A percentile compares a stretch with the other conserved stretches of the same genome.
These are phyloP conservation scores for Plotosus lineatus DNA, from an alignment of 2,113 vertebrate species.

Conservation along the genomic window DNA sequence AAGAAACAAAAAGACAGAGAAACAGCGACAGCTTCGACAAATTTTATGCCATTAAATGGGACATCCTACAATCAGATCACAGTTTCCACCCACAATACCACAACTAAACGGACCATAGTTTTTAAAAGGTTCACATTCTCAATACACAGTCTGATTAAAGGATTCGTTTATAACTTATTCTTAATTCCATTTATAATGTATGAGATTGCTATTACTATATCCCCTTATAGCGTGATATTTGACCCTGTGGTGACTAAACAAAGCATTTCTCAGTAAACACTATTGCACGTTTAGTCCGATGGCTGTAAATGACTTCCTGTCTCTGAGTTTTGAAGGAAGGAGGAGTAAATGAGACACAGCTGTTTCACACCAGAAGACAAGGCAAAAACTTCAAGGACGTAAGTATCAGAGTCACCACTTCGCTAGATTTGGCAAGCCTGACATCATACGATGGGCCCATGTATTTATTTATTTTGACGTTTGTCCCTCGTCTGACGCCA, in stretches of 20 bases:
- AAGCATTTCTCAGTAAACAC: background rate
- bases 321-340: background rate
- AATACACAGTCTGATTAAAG: background rate
- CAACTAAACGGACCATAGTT: background rate
- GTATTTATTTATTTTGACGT: constrained; percentile 41
- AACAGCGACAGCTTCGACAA: too few relatives aligned
- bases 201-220: too few relatives aligned
- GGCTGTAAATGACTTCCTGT: background rate
- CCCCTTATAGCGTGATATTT: too few relatives aligned
- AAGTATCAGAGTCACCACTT: background rate
- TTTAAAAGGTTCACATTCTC: too few relatives aligned
- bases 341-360: background rate
- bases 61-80: background rate
- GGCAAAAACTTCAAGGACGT: background rate
- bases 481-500: constrained; percentile 31
- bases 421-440: too few relatives aligned
- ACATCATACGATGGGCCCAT: background rate
- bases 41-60: too few relatives aligned
- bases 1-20: too few relatives aligned
- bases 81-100: background rate
- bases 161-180: too few relatives aligned
- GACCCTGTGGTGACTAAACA: background rate
- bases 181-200: too few relatives aligned
- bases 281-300: background rate
- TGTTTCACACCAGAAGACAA: background rate